Evolutionary conservation across 2,797 vertebrate species (phyloP), one percentile per base, ranked within the genome.

Genomic region (Buceros bicornis): DNA sequence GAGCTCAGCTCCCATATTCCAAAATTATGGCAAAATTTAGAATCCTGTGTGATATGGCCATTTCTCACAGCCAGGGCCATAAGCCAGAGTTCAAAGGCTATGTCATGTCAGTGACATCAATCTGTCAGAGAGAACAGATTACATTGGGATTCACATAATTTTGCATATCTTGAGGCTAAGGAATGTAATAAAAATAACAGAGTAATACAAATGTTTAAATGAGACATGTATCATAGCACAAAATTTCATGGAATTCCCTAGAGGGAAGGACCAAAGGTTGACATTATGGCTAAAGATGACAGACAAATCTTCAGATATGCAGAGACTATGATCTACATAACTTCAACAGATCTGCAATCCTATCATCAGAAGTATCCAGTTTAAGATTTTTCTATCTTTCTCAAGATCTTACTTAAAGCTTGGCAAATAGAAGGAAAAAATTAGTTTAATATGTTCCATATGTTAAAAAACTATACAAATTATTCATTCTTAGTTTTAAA

Each of bases 81-180:
- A 58, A 91, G 42, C 18, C 76, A 69, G 24, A 4, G 2, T 74
- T 89, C 71, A 78, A 89, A 81, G 82, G 37, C n/a, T 86, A 20
- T 18, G 25, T 65, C 2, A 0, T 69, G 65, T 82, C 67, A 89
- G 33, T 89, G 65, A 71, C 53, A 89, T 72, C 69, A 86, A 54
- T 28, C 37, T 91, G 69, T 89, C 79, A 64, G 42, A 76, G 13
- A 90, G 42, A 66, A 53, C 45, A 78, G n/a, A 29, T 74, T 89
- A 61, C 40, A 58, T 5, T 83, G 25, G 54, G 87, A 80, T 54
- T 80, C 84, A 62, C 21, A 18, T 60, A 54, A 69, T 89, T 88
- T 91, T 91, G 50, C 22, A 3, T 86, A 26, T 76, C 95, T 97
- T 92, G 84, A 79, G 89, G 84, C 79, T 91, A 89, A 93, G 77